A percentile compares a stretch with the other conserved stretches of the same genome.
Evolutionary conservation across 1,140 invertebrate genomes (phyloP).

Genomic region (Hirudo medicinalis): DNA sequence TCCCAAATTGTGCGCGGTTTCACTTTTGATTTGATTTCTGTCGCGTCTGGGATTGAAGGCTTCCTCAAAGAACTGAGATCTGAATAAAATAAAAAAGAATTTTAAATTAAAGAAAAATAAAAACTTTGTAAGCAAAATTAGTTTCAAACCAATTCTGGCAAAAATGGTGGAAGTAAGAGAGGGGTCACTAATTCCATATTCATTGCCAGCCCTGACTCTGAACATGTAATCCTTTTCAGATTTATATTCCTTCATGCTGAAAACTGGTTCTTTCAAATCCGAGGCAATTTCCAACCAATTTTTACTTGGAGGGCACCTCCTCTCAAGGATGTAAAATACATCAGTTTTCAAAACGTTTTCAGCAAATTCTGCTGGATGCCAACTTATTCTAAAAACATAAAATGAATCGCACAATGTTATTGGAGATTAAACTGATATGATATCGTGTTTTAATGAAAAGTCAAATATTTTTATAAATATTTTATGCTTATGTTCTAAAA

Average conservation of each 20-base stretch:
- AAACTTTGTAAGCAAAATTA: not conserved
- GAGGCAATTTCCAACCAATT: slow-evolving; percentile 32
- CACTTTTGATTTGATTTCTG: slow-evolving; percentile 23
- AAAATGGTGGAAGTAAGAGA: slow-evolving; percentile 48
- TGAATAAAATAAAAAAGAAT: not conserved
- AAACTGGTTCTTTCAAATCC: slow-evolving; percentile 30
- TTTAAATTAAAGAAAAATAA: not conserved
- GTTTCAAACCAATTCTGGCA: slow-evolving; percentile 16
- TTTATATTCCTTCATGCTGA: slow-evolving; percentile 30
- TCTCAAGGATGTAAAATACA: slow-evolving; percentile 30
- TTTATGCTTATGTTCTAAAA: too few species aligned
- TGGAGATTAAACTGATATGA: not conserved
- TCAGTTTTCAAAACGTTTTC: slow-evolving; percentile 33
- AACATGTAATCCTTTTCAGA: slow-evolving; percentile 70
- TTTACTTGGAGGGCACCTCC: slow-evolving; percentile 26
- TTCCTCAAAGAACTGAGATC: not conserved
- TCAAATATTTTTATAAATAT: too few species aligned
- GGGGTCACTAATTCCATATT: slow-evolving; percentile 86
- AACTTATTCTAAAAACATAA: slow-evolving; percentile 49
- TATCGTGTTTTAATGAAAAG: too few species aligned
- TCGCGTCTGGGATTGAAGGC: not conserved
- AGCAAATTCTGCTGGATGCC: slow-evolving; percentile 64
- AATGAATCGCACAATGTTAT: not conserved
- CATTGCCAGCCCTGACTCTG: slow-evolving; percentile 87
- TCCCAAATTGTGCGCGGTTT: slow-evolving; percentile 24